Percentiles rank a stretch among this genome's conserved stretches.
These are phyloP conservation scores for Zosterops pallidus DNA, from an alignment of 2,113 vertebrate species.

Conservation along the genomic window DNA sequence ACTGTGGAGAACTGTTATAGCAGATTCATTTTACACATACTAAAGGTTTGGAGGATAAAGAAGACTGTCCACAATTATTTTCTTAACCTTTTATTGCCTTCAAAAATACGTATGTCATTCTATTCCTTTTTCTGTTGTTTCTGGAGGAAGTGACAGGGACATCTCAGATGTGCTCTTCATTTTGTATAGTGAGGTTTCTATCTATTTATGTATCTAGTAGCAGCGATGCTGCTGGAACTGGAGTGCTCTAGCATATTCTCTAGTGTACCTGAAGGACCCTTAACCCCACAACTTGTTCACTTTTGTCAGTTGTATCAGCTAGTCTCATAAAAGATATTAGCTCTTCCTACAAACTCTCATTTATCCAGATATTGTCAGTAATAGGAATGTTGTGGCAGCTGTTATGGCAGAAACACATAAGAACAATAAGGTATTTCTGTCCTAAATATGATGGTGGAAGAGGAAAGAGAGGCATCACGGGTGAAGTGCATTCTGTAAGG, in stretches of 20 bases:
- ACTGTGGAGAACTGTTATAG: background rate
- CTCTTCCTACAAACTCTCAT: background rate
- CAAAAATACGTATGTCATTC: background rate
- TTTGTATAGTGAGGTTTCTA: background rate
- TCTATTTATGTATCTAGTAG: background rate
- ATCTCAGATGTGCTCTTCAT: background rate
- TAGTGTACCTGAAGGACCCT: constrained; percentile 5
- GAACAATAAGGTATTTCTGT: background rate
- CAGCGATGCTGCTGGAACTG: background rate
- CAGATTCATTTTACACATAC: background rate
- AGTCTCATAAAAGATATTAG: constrained; percentile 21
- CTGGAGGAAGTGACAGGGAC: background rate
- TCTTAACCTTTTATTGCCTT: constrained; percentile 7
- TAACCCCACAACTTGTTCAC: constrained; percentile 25
- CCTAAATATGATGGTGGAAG: background rate
- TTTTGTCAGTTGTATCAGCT: background rate
- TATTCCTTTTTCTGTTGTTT: background rate
- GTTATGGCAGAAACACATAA: background rate
- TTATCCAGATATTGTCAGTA: background rate
- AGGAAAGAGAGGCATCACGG: background rate
- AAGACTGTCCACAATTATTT: background rate
- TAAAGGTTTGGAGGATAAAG: background rate
- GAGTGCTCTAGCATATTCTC: constrained; percentile 22
- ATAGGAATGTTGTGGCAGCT: background rate
- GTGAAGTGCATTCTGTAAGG: background rate